These are phyloP conservation scores for Drosophila borealis DNA, from an alignment of 2,888 invertebrate species.

Conservation along the genomic window DNA sequence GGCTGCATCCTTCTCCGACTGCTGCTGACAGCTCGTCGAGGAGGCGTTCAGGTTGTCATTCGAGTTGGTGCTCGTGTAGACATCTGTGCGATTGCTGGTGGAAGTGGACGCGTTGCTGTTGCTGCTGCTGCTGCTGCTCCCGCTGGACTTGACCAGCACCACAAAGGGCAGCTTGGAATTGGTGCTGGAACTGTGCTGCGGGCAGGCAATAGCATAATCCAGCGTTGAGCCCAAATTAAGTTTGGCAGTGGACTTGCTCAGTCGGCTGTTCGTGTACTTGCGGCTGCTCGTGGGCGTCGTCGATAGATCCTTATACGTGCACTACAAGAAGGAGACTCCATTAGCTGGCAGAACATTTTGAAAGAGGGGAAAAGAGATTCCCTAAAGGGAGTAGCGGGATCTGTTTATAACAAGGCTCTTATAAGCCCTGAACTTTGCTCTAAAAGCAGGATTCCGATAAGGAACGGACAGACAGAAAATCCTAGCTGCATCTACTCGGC, in stretches of 20 bases:
- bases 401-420: too few relatives aligned
- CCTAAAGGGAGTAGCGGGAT: background rate
- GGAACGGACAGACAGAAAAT: too few relatives aligned
- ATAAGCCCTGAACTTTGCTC: too few relatives aligned
- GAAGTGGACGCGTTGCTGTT: constrained; percentile 39
- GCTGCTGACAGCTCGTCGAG: constrained; percentile 45
- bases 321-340: constrained; percentile 41
- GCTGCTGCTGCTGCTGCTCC: background rate
- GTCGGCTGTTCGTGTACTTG: constrained; percentile 79
- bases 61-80: constrained; percentile 82
- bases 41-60: constrained; percentile 79
- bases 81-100: constrained; percentile 60
- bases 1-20: constrained; percentile 44
- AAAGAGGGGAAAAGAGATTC: background rate
- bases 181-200: constrained; percentile 42
- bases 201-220: constrained; percentile 35
- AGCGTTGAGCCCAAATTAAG: constrained; percentile 83
- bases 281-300: constrained; percentile 85
- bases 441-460: too few relatives aligned
- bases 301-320: constrained; percentile 83
- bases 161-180: constrained; percentile 32
- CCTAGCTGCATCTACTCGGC: too few relatives aligned
- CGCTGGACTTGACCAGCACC: constrained; percentile 59
- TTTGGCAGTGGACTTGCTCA: constrained; percentile 85
- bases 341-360: too few relatives aligned